Evolutionary conservation across 2,888 invertebrate species (phyloP).

Genomic region (Crioceris asparagi): DNA sequence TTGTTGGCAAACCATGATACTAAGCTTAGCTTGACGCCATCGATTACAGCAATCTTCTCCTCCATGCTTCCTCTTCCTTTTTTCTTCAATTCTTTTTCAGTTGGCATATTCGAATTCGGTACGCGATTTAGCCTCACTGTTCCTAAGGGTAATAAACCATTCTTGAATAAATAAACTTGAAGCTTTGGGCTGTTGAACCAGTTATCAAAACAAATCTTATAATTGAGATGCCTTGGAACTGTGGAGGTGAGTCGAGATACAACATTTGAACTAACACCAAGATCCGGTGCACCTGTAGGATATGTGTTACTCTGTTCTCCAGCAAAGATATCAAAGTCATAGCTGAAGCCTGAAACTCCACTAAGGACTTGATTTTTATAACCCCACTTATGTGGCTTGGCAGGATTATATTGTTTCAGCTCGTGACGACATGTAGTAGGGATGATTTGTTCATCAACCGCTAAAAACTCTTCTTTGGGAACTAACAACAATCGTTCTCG

Average conservation of each 20-base stretch:
- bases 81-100: slow-evolving; percentile 6
- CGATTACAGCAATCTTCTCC: slow-evolving; percentile 2
- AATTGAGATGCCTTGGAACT: slow-evolving; percentile 6
- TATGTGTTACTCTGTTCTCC: slow-evolving; percentile 7
- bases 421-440: slow-evolving; percentile 6
- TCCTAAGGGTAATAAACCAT: slow-evolving; percentile 5
- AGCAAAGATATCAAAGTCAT: slow-evolving; percentile 8
- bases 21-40: slow-evolving; percentile 2
- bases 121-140: slow-evolving; percentile 5
- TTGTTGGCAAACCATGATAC: slow-evolving; percentile 7
- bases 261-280: slow-evolving; percentile 8
- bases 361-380: slow-evolving; percentile 8
- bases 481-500: slow-evolving; percentile 5
- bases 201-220: slow-evolving; percentile 8
- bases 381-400: slow-evolving; percentile 6
- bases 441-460: slow-evolving; percentile 11
- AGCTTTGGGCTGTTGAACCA: slow-evolving; percentile 8
- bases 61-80: too few species aligned
- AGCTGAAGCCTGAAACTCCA: slow-evolving; percentile 8
- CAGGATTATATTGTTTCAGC: slow-evolving; percentile 8
- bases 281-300: slow-evolving; percentile 6
- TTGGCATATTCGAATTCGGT: slow-evolving; percentile 3
- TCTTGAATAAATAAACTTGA: slow-evolving; percentile 3
- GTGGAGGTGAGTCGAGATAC: slow-evolving; percentile 6
- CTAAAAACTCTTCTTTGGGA: slow-evolving; percentile 10